These are phyloP conservation scores for Aporrectodea caliginosa DNA, from an alignment of 1,140 invertebrate species.

Conservation along the genomic window DNA sequence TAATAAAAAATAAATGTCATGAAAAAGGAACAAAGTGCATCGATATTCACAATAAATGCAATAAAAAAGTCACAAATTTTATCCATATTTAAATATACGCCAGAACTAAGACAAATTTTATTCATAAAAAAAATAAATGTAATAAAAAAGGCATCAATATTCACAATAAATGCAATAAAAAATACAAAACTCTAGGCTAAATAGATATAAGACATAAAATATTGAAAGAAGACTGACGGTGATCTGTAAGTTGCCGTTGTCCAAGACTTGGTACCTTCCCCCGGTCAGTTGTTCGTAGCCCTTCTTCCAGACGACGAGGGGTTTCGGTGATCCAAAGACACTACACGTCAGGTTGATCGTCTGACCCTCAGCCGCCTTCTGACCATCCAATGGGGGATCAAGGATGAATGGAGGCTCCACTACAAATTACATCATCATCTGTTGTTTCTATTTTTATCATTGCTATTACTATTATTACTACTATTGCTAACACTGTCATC, in stretches of 20 bases:
- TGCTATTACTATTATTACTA: too few species aligned
- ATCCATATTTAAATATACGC: too few species aligned
- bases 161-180: neutral
- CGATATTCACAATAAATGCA: too few species aligned
- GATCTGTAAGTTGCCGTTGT: conserved; percentile 80
- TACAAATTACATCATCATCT: too few species aligned
- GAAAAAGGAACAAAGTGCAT: too few species aligned
- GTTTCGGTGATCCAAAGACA: conserved; percentile 89
- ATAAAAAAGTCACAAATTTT: too few species aligned
- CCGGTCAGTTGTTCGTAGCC: conserved; percentile 76
- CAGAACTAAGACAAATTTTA: too few species aligned
- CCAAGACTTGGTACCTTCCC: conserved; percentile 68
- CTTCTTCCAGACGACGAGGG: conserved; percentile 83
- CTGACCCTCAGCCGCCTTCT: conserved; percentile 68
- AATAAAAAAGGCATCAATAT: too few species aligned
- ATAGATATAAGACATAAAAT: neutral
- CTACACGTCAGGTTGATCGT: conserved; percentile 77
- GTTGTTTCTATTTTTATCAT: too few species aligned
- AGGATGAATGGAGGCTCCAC: conserved; percentile 84
- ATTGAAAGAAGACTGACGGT: conserved; percentile 35
- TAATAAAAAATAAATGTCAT: too few species aligned
- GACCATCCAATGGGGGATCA: conserved; percentile 70
- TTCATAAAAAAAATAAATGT: too few species aligned
- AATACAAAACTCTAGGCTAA: neutral
- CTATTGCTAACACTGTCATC: too few species aligned